These are phyloP conservation scores for Varecia variegata DNA, from an alignment of 2,797 vertebrate genomes.

Conservation along the genomic window DNA sequence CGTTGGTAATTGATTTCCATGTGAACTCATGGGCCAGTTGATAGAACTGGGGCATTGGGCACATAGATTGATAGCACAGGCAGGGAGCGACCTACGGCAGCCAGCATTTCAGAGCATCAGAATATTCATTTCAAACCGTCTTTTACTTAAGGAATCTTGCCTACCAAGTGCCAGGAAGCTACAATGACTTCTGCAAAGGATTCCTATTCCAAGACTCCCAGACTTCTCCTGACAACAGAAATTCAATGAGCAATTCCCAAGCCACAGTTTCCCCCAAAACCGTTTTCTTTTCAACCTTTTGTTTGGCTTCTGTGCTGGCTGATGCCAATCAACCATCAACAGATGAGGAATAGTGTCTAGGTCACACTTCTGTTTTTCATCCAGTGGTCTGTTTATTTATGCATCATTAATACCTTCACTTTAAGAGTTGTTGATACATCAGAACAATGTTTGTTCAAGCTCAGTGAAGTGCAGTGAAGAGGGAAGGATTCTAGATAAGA, in stretches of 20 bases:
- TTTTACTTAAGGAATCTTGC: constrained; percentile 8
- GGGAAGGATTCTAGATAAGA: neutral
- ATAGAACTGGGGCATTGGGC: constrained; percentile 15
- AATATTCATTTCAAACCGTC: constrained; percentile 38
- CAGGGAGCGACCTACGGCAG: neutral
- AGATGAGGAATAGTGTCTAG: neutral
- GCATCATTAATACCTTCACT: neutral
- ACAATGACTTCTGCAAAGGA: neutral
- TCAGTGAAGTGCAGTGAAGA: neutral
- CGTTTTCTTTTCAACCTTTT: neutral
- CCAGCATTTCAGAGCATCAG: constrained; percentile 39
- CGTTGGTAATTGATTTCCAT: constrained; percentile 77
- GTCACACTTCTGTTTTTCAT: constrained; percentile 11
- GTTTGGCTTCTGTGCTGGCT: constrained; percentile 41
- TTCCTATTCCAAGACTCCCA: neutral
- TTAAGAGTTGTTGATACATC: neutral
- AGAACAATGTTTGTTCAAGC: constrained; percentile 17
- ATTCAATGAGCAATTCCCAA: neutral
- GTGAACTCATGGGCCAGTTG: constrained; percentile 64
- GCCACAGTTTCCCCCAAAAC: neutral
- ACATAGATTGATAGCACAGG: neutral
- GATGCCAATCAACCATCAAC: constrained; percentile 2
- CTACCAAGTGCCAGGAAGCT: neutral
- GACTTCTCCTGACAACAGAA: neutral
- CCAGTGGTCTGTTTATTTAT: constrained; percentile 10